A percentile compares a stretch with the other conserved stretches of the same genome.
Evolutionary conservation across 2,797 vertebrate species (phyloP).

Genomic region (Jordanella pulchra): DNA sequence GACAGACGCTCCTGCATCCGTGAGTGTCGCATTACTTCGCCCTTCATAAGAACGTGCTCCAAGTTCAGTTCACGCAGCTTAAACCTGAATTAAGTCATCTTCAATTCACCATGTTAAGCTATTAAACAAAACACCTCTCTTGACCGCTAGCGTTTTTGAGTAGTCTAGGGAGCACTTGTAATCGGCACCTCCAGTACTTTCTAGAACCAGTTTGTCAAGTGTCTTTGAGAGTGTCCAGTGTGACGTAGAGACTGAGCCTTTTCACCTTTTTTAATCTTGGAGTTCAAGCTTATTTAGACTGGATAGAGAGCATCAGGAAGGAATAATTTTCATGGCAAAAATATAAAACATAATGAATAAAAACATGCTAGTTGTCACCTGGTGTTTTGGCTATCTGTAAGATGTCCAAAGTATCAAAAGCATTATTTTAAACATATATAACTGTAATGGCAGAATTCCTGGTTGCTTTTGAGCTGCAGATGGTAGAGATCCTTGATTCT

Average conservation of each 20-base stretch:
- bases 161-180: neutral
- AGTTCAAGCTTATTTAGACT: neutral
- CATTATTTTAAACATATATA: no score
- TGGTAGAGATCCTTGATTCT: neutral
- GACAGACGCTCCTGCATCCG: conserved; percentile 85
- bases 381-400: no score
- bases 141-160: no score
- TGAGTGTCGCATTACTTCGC: conserved; percentile 72
- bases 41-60: neutral
- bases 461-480: neutral
- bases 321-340: neutral
- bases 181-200: neutral
- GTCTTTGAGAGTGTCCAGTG: neutral
- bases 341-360: neutral
- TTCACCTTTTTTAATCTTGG: neutral
- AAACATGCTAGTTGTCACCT: neutral
- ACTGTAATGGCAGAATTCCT: neutral
- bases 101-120: neutral
- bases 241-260: neutral
- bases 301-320: neutral
- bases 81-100: neutral
- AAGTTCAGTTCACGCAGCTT: neutral
- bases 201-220: neutral
- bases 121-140: neutral
- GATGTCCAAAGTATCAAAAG: no score